A percentile compares a stretch with the other conserved stretches of the same genome.
These are phyloP conservation scores for Elaphurus davidianus DNA, from an alignment of 2,113 vertebrate species.

Conservation along the genomic window DNA sequence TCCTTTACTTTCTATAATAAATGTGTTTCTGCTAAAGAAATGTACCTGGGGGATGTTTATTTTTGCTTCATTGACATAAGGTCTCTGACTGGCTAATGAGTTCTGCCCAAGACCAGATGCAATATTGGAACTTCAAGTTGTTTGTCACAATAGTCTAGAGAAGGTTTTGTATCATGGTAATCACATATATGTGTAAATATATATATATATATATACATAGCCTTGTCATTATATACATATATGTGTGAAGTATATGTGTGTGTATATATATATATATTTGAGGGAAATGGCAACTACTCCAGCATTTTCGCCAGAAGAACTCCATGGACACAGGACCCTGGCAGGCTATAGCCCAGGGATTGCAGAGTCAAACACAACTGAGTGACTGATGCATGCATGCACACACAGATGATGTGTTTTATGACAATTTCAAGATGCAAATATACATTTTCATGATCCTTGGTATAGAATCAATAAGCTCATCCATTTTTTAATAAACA, in stretches of 20 bases:
- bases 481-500: background rate
- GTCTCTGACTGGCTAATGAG: background rate
- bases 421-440: background rate
- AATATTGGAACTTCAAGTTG: background rate
- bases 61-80: background rate
- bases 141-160: background rate
- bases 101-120: background rate
- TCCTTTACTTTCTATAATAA: background rate
- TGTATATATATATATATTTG: fast-evolving
- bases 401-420: background rate
- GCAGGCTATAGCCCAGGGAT: background rate
- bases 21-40: background rate
- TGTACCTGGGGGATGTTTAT: background rate
- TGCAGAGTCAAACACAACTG: background rate
- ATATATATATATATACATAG: too few species aligned
- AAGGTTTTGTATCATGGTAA: background rate
- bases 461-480: background rate
- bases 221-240: background rate
- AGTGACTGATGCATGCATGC: background rate
- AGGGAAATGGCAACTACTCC: background rate
- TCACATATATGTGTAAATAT: background rate
- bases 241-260: background rate
- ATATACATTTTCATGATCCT: background rate
- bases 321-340: background rate
- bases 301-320: background rate